Base-by-base conservation (phyloP, 2,113 vertebrate genomes). In the Genyomyrus donnyi region DNA sequence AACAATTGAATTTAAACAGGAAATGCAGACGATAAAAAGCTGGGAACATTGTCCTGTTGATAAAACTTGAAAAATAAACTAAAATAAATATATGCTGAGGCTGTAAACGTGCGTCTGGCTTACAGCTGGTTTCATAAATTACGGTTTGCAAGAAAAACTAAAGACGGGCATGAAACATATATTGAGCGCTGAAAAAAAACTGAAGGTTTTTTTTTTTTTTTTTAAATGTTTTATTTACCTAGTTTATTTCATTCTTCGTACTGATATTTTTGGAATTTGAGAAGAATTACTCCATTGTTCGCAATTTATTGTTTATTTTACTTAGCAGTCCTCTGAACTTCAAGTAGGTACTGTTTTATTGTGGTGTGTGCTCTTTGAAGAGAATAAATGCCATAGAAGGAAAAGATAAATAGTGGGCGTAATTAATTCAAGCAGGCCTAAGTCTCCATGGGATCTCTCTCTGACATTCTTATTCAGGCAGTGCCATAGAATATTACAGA, bases 1-100 rank as follows among this genome's bases (percentile, higher is more conserved):
- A 97, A 97, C 97, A 94, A 97, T 96, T 95, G 93, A 94, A 93
- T 93, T 94, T 91, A 94, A 94, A 95, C 94, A 92, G 92, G 95
- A 95, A 95, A 92, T 17, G 88, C 91, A 88, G 90, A 91, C 83
- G 95, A 93, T 31, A 95, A 96, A 95, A 95, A 95, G 95, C 95
- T 95, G 94, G 93, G 95, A 95, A 42, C 88, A 83, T 31, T 53
- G 70, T 21, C 49, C 48, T 35, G 70, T 17, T 80, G 70, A 5
- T 48, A 35, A 74, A 49, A 49, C 83, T 49, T 2, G 83, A 17
- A 85, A 85, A 85, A 49, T 11, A 85, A 85, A 49, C 35, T 24
- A 85, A 85, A 85, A 49, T 85, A 80, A 80, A 42, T 80, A 80
- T 39, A 80, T 42, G 11, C 74, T 1, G 35, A 42, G 27, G 31